Evolutionary conservation across 2,888 invertebrate species (phyloP).

Genomic region (Drosophila meridiana): DNA sequence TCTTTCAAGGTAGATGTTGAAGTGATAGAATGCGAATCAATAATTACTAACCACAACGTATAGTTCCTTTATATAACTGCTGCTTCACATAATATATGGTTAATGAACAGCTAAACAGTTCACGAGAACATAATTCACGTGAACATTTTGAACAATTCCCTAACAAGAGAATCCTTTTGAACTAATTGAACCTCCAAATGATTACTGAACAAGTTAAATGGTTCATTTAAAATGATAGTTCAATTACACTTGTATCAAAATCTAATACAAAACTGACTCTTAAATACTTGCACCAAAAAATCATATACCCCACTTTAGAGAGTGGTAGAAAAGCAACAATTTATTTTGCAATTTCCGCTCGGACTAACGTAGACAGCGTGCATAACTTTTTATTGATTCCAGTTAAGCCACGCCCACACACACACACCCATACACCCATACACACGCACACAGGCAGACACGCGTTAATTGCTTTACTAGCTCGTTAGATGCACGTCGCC

Average conservation of each 20-base stretch:
- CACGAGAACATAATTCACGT: background rate
- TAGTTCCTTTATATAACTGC: too few species aligned
- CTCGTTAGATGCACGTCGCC: constrained; percentile 59
- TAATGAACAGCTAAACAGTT: background rate
- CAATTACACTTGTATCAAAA: background rate
- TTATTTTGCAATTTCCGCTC: constrained; percentile 70
- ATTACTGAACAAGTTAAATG: background rate
- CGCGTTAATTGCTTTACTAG: constrained; percentile 76
- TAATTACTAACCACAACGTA: too few species aligned
- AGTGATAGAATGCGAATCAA: too few species aligned
- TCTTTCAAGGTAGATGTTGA: background rate
- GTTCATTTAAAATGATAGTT: background rate
- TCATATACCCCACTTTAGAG: background rate
- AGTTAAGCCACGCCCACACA: constrained; percentile 34
- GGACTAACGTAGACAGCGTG: constrained; percentile 30
- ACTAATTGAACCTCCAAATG: background rate
- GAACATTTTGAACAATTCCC: background rate
- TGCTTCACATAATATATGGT: background rate
- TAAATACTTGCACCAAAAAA: background rate
- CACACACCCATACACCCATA: background rate
- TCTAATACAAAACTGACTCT: background rate
- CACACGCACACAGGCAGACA: constrained; percentile 19
- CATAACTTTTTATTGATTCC: constrained; percentile 58
- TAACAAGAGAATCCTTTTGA: background rate
- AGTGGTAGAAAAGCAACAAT: constrained; percentile 10